phyloP scores from a whole-genome alignment of 2,888 invertebrate genomes.

The Heliconius hortense region DNA sequence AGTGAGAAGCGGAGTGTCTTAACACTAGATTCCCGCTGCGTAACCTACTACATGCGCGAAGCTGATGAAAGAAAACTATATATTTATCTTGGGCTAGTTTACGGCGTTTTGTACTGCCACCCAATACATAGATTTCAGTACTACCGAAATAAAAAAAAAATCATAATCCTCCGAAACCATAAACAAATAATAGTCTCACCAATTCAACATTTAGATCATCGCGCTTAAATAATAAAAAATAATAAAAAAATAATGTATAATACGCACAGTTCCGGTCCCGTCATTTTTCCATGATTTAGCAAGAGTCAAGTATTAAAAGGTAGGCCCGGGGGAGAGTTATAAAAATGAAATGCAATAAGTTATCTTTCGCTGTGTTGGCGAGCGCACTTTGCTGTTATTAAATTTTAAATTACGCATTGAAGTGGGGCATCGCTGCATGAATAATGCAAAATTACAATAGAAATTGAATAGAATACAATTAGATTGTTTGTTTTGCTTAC shows the following conservation, averaged over 20 bases:
- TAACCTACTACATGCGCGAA: no score
- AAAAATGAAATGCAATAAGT: constrained; percentile 42
- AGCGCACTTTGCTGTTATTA: constrained; percentile 46
- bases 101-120: background rate
- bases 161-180: background rate
- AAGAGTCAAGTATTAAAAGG: constrained; percentile 41
- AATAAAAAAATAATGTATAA: constrained; percentile 13
- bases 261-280: constrained; percentile 21
- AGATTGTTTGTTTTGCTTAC: constrained; percentile 38
- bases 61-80: no score
- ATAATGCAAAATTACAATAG: constrained; percentile 53
- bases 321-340: constrained; percentile 33
- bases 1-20: no score
- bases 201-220: constrained; percentile 9
- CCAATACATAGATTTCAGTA: background rate
- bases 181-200: background rate
- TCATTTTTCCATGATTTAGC: constrained; percentile 34
- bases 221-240: constrained; percentile 6
- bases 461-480: constrained; percentile 46
- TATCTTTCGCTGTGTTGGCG: constrained; percentile 42
- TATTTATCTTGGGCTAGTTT: no score
- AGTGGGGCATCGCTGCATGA: constrained; percentile 60
- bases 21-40: no score
- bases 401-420: constrained; percentile 56
- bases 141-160: background rate